Percentiles rank a stretch among this genome's conserved stretches.
These are phyloP conservation scores for Coranthus polyacanthus DNA, from an alignment of 2,797 vertebrate genomes.

Conservation along the genomic window DNA sequence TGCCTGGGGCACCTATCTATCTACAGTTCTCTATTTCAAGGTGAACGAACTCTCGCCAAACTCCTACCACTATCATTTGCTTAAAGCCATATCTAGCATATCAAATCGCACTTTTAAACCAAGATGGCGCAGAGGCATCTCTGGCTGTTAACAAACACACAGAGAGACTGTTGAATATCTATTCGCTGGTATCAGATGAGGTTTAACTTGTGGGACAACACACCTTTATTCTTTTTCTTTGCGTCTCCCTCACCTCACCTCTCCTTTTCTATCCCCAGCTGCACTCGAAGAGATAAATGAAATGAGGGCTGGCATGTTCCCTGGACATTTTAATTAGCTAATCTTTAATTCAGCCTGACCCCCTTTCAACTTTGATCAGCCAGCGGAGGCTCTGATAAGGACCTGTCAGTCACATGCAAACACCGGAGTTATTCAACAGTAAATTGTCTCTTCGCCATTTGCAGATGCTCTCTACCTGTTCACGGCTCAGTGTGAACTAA, in stretches of 20 bases:
- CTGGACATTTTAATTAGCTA: conserved; percentile 86
- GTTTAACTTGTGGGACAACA: conserved; percentile 32
- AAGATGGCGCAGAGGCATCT: conserved; percentile 13
- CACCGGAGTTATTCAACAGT: conserved; percentile 58
- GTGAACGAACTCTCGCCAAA: conserved; percentile 24
- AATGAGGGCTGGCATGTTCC: conserved; percentile 72
- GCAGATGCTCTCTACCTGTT: conserved; percentile 57
- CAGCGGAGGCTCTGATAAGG: conserved; percentile 77
- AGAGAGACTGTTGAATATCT: conserved; percentile 34
- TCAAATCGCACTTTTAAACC: conserved; percentile 27
- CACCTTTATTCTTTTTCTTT: conserved; percentile 25
- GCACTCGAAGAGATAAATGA: conserved; percentile 73
- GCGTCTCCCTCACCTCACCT: conserved; percentile 39
- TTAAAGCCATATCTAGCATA: neutral
- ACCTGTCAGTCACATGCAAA: conserved; percentile 78
- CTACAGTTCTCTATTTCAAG: conserved; percentile 17
- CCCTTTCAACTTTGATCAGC: conserved; percentile 84
- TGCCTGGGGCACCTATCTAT: conserved; percentile 18
- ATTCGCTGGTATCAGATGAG: conserved; percentile 46
- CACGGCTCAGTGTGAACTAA: conserved; percentile 66
- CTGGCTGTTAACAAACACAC: conserved; percentile 28
- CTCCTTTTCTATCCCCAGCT: conserved; percentile 39
- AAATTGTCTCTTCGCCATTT: conserved; percentile 62
- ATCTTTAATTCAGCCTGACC: conserved; percentile 87
- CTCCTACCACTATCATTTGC: conserved; percentile 8